phyloP scores from a whole-genome alignment of 2,888 invertebrate species.

The Brenthis hecate region DNA sequence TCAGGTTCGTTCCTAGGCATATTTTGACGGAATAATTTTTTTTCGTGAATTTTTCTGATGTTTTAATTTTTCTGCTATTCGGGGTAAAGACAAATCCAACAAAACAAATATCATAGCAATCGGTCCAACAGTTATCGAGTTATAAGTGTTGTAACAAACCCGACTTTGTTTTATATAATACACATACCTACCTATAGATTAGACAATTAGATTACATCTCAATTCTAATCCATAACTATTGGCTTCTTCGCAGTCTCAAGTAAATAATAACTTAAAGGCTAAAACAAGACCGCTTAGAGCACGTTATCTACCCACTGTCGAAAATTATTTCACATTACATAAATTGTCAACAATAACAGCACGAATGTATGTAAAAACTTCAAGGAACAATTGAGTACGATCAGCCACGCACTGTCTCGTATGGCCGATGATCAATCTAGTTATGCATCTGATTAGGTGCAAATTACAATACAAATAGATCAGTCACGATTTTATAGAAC shows the following conservation, averaged over 20 bases:
- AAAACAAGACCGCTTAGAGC: neutral
- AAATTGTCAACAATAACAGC: conserved; percentile 51
- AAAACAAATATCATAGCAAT: no score
- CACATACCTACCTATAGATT: no score
- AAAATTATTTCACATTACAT: conserved; percentile 35
- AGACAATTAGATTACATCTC: no score
- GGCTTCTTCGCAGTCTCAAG: neutral
- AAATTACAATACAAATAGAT: conserved; percentile 80
- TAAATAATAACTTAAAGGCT: neutral
- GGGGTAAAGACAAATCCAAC: no score
- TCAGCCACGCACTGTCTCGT: conserved; percentile 55
- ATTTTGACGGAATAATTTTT: no score
- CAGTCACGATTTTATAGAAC: conserved; percentile 64
- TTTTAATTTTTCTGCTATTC: no score
- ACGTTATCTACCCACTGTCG: conserved; percentile 8
- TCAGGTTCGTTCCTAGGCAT: no score
- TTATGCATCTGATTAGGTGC: conserved; percentile 79
- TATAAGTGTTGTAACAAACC: no score
- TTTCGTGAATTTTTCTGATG: no score
- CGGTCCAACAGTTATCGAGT: no score
- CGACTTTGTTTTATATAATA: no score
- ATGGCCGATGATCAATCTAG: conserved; percentile 77
- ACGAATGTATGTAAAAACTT: conserved; percentile 56
- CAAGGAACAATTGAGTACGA: conserved; percentile 60
- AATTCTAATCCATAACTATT: no score